phyloP scores from a whole-genome alignment of 1,140 invertebrate genomes.

The Micrasema longulum region DNA sequence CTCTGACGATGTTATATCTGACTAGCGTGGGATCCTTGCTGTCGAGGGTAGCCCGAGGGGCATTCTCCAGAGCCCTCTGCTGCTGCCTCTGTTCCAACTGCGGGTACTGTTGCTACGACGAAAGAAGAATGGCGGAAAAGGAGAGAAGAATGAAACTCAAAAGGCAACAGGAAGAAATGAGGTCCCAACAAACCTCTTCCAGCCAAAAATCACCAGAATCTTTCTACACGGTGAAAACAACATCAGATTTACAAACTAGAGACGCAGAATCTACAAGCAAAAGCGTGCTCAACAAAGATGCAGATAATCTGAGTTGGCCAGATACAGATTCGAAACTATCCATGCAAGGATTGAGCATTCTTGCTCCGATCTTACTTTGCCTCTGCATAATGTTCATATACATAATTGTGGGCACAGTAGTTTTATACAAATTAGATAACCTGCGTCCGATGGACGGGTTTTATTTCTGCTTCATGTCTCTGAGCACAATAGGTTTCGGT shows the following conservation, averaged over 20 bases:
- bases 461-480: conserved; percentile 95
- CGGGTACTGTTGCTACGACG: conserved; percentile 88
- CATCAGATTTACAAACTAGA: conserved; percentile 14
- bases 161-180: conserved; percentile 81
- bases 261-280: conserved; percentile 62
- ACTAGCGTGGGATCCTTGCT: conserved; percentile 86
- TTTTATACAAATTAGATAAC: conserved; percentile 87
- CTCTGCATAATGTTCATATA: conserved; percentile 86
- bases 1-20: conserved; percentile 89
- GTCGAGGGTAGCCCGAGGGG: conserved; percentile 87
- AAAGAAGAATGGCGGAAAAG: conserved; percentile 86
- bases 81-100: conserved; percentile 88
- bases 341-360: conserved; percentile 80
- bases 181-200: conserved; percentile 72
- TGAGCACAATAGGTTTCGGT: conserved; percentile 93
- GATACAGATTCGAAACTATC: conserved; percentile 78
- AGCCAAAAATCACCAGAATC: conserved; percentile 70
- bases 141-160: conserved; percentile 83
- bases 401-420: conserved; percentile 86
- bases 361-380: conserved; percentile 84
- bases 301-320: conserved; percentile 67
- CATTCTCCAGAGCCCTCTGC: conserved; percentile 85
- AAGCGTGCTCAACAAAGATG: conserved; percentile 60
- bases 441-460: conserved; percentile 90
- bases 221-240: conserved; percentile 73